A percentile compares a stretch with the other conserved stretches of the same genome.
These are phyloP conservation scores for Chinchilla lanigera DNA, from an alignment of 2,113 vertebrate genomes.

Conservation along the genomic window DNA sequence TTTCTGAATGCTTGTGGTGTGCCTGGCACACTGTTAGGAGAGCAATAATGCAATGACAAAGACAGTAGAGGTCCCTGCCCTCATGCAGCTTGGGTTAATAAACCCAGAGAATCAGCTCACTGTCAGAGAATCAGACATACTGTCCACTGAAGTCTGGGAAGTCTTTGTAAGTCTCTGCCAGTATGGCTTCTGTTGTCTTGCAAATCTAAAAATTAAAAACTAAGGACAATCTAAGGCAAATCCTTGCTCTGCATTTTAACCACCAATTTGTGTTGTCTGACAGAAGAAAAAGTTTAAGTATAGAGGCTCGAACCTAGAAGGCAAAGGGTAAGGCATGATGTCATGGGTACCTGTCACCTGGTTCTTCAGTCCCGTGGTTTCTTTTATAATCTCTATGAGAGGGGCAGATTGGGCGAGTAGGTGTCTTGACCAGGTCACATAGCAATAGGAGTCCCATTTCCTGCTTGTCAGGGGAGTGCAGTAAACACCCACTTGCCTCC, in stretches of 20 bases:
- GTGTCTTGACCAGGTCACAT: neutral
- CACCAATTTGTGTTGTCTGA: slow-evolving; percentile 25
- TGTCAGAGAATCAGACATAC: too few relatives aligned
- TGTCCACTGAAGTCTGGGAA: neutral
- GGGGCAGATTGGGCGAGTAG: neutral
- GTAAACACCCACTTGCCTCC: neutral
- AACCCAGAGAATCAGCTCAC: neutral
- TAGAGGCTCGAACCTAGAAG: neutral
- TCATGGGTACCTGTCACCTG: neutral
- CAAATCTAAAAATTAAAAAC: neutral
- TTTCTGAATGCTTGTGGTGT: neutral
- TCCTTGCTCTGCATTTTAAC: neutral
- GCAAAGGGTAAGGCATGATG: neutral
- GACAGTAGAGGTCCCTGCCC: neutral
- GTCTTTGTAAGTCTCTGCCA: neutral
- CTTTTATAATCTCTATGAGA: slow-evolving; percentile 46
- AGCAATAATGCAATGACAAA: neutral
- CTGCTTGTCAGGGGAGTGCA: slow-evolving; percentile 11
- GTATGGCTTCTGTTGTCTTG: neutral
- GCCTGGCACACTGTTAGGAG: neutral
- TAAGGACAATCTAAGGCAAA: neutral
- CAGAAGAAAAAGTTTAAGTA: neutral
- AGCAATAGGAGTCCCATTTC: slow-evolving; percentile 39
- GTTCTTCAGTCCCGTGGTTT: neutral
- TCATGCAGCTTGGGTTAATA: neutral